phyloP scores from a whole-genome alignment of 1,140 invertebrate species.

The Aphelinus atriplicis region DNA sequence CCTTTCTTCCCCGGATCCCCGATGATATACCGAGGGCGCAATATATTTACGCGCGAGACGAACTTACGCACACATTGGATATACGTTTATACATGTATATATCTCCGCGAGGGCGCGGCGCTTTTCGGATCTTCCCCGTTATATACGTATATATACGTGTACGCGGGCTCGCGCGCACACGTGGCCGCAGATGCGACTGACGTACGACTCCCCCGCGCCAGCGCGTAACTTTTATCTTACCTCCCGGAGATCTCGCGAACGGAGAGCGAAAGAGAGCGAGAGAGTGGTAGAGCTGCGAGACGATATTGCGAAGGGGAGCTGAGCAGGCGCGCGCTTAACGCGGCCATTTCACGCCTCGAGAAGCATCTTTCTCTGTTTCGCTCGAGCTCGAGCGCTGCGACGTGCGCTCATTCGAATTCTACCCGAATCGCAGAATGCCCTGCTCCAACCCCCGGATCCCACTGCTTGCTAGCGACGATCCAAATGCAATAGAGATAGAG shows the following conservation, averaged over 20 bases:
- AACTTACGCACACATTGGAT: slow-evolving; percentile 41
- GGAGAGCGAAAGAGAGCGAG: slow-evolving; percentile 26
- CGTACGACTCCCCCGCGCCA: slow-evolving; percentile 65
- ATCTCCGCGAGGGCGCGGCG: slow-evolving; percentile 46
- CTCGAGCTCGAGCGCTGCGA: slow-evolving; percentile 6
- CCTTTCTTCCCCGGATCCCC: slow-evolving; percentile 11
- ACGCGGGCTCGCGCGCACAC: slow-evolving; percentile 4
- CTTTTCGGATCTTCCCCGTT: slow-evolving; percentile 41
- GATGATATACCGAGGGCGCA: slow-evolving; percentile 46
- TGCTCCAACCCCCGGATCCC: not conserved
- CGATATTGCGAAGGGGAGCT: not conserved
- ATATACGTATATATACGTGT: too few species aligned
- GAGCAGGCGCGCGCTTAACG: slow-evolving; percentile 43
- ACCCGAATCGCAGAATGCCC: slow-evolving; percentile 52
- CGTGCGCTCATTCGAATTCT: slow-evolving; percentile 58
- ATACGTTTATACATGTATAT: slow-evolving; percentile 47
- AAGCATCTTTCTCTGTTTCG: slow-evolving; percentile 32
- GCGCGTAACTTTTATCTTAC: slow-evolving; percentile 66
- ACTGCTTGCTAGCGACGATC: too few species aligned
- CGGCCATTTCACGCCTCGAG: slow-evolving; percentile 45
- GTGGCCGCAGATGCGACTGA: slow-evolving; percentile 61
- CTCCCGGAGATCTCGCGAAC: slow-evolving; percentile 53
- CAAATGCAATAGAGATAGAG: too few species aligned
- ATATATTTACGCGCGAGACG: slow-evolving; percentile 48
- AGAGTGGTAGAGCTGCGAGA: slow-evolving; percentile 15